phyloP scores from a whole-genome alignment of 2,888 invertebrate genomes.

The Lydus trimaculatus region DNA sequence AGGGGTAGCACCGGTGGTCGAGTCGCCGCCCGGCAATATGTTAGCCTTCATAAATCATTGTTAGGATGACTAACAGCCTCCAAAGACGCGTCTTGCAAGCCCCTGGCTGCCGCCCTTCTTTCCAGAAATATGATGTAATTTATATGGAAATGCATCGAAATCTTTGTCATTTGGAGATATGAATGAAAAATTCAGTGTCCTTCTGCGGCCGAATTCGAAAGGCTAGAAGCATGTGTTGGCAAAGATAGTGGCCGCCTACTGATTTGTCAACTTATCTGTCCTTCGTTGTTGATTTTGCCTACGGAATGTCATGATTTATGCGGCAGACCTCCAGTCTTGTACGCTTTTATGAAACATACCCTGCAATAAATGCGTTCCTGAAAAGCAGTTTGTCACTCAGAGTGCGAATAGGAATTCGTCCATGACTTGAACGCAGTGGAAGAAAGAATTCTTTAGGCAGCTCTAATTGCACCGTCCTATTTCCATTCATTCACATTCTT shows the following conservation, averaged over 20 bases:
- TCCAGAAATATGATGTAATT: constrained; percentile 64
- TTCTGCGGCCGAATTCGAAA: constrained; percentile 48
- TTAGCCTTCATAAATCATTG: constrained; percentile 64
- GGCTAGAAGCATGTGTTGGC: constrained; percentile 49
- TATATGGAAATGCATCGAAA: constrained; percentile 64
- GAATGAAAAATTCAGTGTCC: constrained; percentile 61
- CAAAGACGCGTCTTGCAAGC: constrained; percentile 56
- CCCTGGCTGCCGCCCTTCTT: constrained; percentile 50
- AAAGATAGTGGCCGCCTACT: constrained; percentile 54
- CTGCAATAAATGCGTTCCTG: constrained; percentile 47
- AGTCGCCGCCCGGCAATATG: constrained; percentile 60
- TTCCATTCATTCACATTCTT: constrained; percentile 46
- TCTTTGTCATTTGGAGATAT: constrained; percentile 62
- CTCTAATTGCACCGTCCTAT: constrained; percentile 48
- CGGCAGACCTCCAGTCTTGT: constrained; percentile 29
- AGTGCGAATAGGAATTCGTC: constrained; percentile 46
- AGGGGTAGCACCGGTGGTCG: constrained; percentile 45
- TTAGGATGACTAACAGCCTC: constrained; percentile 64
- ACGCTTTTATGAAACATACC: constrained; percentile 41
- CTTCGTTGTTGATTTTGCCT: constrained; percentile 56
- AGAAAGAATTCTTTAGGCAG: constrained; percentile 51
- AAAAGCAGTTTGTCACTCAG: constrained; percentile 44
- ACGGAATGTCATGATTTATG: constrained; percentile 41
- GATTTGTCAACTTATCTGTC: constrained; percentile 56
- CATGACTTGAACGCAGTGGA: constrained; percentile 44